Conservation (phyloP, 1,140 invertebrate species). For the Triops longicaudatus region DNA sequence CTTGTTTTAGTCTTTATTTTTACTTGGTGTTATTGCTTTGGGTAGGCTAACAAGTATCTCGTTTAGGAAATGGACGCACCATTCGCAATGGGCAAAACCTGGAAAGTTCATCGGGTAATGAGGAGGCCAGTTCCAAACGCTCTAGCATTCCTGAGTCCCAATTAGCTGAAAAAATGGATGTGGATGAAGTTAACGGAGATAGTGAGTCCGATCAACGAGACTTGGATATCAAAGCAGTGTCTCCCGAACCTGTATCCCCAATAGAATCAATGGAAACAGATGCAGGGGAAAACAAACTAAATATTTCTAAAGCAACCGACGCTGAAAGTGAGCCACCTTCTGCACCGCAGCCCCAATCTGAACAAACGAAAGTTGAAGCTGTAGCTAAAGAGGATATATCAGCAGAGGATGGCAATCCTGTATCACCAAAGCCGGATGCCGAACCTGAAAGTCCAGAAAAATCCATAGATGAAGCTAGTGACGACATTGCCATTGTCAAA, state of each 20-base stretch:
- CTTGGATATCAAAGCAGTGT: not conserved
- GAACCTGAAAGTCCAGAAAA: too few relatives aligned
- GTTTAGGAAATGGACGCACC: not conserved
- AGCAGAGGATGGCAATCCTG: too few relatives aligned
- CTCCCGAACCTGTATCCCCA: not conserved
- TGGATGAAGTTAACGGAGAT: not conserved
- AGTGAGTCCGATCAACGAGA: not conserved
- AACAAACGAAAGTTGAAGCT: too few relatives aligned
- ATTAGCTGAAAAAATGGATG: not conserved
- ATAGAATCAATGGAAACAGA: not conserved
- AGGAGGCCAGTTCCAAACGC: not conserved
- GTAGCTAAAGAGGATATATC: too few relatives aligned
- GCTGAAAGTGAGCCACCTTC: too few relatives aligned
- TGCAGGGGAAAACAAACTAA: not conserved
- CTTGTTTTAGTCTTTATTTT: too few relatives aligned
- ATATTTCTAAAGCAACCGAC: too few relatives aligned
- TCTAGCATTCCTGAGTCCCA: not conserved
- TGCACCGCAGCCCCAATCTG: too few relatives aligned
- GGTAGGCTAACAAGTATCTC: not conserved
- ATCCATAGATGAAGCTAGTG: too few relatives aligned
- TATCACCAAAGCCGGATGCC: too few relatives aligned
- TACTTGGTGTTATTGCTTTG: too few relatives aligned
- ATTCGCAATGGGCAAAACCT: not conserved
- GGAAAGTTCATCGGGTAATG: not conserved
- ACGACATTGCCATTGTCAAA: too few relatives aligned